Conservation (phyloP, 2,888 invertebrate species). For the Agrotis exclamationis region DNA sequence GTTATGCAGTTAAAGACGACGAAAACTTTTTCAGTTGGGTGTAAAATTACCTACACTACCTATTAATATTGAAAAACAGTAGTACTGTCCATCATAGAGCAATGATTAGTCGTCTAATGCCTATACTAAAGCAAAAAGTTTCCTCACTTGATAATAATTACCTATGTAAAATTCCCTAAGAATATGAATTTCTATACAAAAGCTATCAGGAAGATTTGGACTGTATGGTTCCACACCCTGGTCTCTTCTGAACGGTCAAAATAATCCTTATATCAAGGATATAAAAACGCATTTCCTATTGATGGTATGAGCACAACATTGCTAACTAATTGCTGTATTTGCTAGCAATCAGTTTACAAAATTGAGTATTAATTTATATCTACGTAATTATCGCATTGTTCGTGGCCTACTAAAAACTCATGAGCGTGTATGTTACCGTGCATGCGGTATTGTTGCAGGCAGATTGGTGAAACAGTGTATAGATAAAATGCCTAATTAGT, state of each 20-base stretch:
- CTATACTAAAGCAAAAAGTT: too few species aligned
- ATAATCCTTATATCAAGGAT: background rate
- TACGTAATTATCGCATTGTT: constrained; percentile 50
- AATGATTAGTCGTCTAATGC: too few species aligned
- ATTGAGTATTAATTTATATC: constrained; percentile 35
- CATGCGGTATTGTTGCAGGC: constrained; percentile 21
- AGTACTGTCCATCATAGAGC: too few species aligned
- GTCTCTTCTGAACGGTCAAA: background rate
- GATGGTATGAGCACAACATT: background rate
- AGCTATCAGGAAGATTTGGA: too few species aligned
- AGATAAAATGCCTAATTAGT: constrained; percentile 9
- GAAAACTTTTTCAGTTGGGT: too few species aligned
- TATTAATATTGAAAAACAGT: too few species aligned
- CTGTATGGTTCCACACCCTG: too few species aligned
- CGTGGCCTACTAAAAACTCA: constrained; percentile 40
- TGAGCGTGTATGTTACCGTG: constrained; percentile 36
- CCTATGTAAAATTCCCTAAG: too few species aligned
- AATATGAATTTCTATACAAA: too few species aligned
- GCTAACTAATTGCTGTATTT: constrained; percentile 12
- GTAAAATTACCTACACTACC: too few species aligned
- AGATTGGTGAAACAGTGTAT: background rate
- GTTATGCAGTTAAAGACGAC: too few species aligned
- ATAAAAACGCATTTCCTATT: background rate
- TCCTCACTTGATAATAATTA: too few species aligned
- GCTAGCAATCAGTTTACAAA: constrained; percentile 40